Evolutionary conservation across 2,797 vertebrate species (phyloP), one percentile per base, ranked within the genome.

Genomic region (Oreortyx pictus): DNA sequence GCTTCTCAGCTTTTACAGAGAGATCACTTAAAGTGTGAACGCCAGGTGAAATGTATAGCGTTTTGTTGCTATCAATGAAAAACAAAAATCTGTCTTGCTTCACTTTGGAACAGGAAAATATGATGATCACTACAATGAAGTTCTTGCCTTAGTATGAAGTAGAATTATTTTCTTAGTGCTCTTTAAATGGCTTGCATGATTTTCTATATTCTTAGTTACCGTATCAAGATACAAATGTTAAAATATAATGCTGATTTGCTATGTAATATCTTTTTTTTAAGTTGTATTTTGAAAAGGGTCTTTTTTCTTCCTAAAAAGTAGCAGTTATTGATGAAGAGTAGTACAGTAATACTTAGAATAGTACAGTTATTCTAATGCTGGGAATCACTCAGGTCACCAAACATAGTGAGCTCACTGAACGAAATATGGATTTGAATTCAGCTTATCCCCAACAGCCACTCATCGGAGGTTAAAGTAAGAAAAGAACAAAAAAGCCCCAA

Each of bases 101-200:
- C 49, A 65, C 86, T 86, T 89, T 59, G 67, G 72, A 87, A 78
- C 91, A 94, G 90, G 90, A 91, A 96, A 91, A 96, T 91, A 94
- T 88, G 93, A 70, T 92, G 91, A 78, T 94, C 74, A 84, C 62
- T 67, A 50, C 76, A 82, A 74, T 70, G 89, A 86, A 46, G 84
- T 80, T 57, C 91, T 86, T 87, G 89, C 70, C 84, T 88, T 79
- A 80, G 68, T 54, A 80, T 62, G 68, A 79, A 79, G 73, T 65
- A 70, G 81, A 90, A 81, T 94, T 91, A 86, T 62, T 67, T 68
- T 64, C 65, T 65, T 81, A n/a, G 60, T 72, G 49, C 64, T 57
- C 72, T 27, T 75, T 81, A 75, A 64, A 52, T 43, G 44, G 50
- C 70, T 70, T 73, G 29, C 62, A 66, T 44, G 24, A 66, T 27